These are phyloP conservation scores for Lysandra coridon DNA, from an alignment of 2,888 invertebrate genomes.

Conservation along the genomic window DNA sequence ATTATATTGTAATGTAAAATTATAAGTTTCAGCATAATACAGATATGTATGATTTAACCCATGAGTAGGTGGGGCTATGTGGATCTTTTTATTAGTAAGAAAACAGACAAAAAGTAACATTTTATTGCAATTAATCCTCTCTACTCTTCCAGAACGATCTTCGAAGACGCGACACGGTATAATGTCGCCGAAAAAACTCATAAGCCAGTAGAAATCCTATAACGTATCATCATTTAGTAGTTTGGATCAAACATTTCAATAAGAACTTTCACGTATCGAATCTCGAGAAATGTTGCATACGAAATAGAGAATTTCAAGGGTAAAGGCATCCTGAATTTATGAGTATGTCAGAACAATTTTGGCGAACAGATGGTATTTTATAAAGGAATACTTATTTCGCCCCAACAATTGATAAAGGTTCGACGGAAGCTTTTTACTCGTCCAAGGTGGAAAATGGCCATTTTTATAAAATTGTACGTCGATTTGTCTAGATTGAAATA, in stretches of 20 bases:
- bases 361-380: conserved; percentile 40
- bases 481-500: conserved; percentile 45
- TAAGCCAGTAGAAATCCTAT: background rate
- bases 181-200: background rate
- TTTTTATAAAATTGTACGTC: conserved; percentile 50
- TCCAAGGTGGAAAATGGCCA: conserved; percentile 53
- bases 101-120: no score
- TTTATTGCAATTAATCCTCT: no score
- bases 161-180: background rate
- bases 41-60: no score
- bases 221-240: background rate
- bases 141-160: no score
- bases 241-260: background rate
- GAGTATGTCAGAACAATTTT: conserved; percentile 39
- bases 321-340: conserved; percentile 35
- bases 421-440: conserved; percentile 55
- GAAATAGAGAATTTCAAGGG: conserved; percentile 31
- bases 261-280: conserved; percentile 12
- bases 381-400: conserved; percentile 53
- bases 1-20: no score
- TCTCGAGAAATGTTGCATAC: conserved; percentile 31
- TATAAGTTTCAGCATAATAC: no score
- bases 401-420: conserved; percentile 52
- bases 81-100: no score
- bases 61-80: no score